Evolutionary conservation across 2,797 vertebrate genomes (phyloP).

Genomic region (Rhinatrema bivittatum): DNA sequence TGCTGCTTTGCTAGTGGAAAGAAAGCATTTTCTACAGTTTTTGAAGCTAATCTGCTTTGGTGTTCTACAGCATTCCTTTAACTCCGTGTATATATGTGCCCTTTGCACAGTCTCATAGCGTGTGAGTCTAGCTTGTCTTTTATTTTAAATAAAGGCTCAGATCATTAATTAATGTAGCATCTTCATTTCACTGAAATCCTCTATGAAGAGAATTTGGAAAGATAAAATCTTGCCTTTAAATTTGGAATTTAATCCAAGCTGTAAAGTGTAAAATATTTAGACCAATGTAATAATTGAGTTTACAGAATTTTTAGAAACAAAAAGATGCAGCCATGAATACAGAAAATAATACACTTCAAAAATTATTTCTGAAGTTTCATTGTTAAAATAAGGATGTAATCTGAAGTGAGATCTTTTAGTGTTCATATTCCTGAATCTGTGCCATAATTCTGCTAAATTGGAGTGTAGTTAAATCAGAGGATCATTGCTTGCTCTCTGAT

Average conservation of each 20-base stretch:
- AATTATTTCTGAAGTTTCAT: neutral
- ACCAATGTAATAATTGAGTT: neutral
- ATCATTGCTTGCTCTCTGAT: neutral
- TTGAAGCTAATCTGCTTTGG: constrained; percentile 8
- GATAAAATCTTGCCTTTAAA: neutral
- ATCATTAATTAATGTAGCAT: constrained; percentile 1
- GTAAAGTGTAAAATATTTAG: neutral
- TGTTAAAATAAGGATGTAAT: neutral
- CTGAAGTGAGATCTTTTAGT: no score
- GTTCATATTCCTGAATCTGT: no score
- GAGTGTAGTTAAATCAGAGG: constrained; percentile 2
- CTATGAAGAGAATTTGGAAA: neutral
- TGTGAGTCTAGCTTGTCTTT: constrained; percentile 1
- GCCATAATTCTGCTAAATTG: accelerated
- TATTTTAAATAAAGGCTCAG: neutral
- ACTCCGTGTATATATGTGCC: constrained; percentile 1
- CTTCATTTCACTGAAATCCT: constrained; percentile 3
- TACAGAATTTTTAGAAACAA: neutral
- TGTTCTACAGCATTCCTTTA: neutral
- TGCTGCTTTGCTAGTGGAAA: constrained; percentile 25
- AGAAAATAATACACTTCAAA: neutral
- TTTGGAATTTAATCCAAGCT: neutral
- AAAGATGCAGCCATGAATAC: neutral
- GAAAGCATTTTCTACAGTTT: neutral
- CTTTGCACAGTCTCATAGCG: constrained; percentile 3